phyloP scores from a whole-genome alignment of 2,888 invertebrate species.

The Cecidostiba fungosa region DNA sequence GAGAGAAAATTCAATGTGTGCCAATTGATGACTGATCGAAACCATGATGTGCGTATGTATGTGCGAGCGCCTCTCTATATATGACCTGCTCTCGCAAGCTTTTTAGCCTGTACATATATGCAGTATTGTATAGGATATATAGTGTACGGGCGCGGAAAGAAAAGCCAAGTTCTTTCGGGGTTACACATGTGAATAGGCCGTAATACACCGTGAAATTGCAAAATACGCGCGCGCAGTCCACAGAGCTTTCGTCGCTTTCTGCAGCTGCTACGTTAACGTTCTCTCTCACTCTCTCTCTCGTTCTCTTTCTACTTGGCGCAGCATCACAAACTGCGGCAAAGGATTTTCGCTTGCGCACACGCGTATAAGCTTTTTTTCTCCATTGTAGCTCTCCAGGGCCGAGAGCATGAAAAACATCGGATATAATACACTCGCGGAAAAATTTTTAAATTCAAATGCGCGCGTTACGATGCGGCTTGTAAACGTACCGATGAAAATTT shows the following conservation, averaged over 20 bases:
- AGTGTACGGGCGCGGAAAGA: not conserved
- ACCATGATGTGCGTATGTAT: not conserved
- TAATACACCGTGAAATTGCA: constrained; percentile 35
- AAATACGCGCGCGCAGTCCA: constrained; percentile 13
- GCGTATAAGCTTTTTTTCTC: not conserved
- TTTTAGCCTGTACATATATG: not conserved
- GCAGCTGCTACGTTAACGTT: not conserved
- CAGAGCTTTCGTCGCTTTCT: not conserved
- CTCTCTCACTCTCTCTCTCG: not conserved
- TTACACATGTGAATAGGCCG: constrained; percentile 19
- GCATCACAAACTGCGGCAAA: not conserved
- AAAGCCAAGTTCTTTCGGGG: not conserved
- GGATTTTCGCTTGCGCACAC: constrained; percentile 1
- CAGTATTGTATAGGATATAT: not conserved
- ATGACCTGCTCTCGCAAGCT: no score
- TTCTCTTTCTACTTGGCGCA: not conserved
- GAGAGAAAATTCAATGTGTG: not conserved
- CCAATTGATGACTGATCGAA: constrained; percentile 34
- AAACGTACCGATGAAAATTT: constrained; percentile 9
- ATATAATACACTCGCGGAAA: constrained; percentile 8
- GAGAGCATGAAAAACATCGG: not conserved
- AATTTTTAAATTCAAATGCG: constrained; percentile 47
- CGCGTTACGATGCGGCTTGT: constrained; percentile 14
- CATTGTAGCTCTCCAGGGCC: not conserved
- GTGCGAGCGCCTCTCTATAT: not conserved